Evolutionary conservation across 2,888 invertebrate genomes (phyloP).

Genomic region (Drosophila lacicola): DNA sequence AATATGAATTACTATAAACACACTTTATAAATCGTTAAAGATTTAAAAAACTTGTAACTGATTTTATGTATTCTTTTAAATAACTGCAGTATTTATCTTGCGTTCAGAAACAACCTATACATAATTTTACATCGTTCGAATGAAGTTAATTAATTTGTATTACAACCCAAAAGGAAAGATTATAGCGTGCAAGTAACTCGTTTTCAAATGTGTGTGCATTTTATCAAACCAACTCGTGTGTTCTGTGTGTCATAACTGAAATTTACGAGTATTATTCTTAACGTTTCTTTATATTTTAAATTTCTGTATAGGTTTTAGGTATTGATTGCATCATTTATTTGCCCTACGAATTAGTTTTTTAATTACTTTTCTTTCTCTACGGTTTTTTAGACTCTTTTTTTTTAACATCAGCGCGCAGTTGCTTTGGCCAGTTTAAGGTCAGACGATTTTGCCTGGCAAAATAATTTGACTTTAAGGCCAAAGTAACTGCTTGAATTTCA

Average conservation of each 20-base stretch:
- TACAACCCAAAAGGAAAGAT: slow-evolving; percentile 43
- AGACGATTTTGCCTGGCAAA: slow-evolving; percentile 42
- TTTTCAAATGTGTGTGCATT: slow-evolving; percentile 75
- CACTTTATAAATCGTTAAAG: too few relatives aligned
- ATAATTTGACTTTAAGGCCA: slow-evolving; percentile 28
- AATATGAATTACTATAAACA: too few relatives aligned
- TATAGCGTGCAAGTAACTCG: slow-evolving; percentile 73
- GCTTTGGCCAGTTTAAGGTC: slow-evolving; percentile 60
- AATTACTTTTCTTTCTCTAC: slow-evolving; percentile 49
- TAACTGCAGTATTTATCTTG: neutral
- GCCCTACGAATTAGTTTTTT: slow-evolving; percentile 42
- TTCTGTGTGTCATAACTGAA: slow-evolving; percentile 44
- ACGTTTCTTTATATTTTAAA: slow-evolving; percentile 12
- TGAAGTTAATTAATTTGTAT: slow-evolving; percentile 9
- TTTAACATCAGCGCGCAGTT: slow-evolving; percentile 50
- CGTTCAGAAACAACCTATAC: slow-evolving; percentile 21
- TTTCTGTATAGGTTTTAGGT: slow-evolving; percentile 25
- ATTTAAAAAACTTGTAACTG: neutral
- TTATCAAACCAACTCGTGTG: slow-evolving; percentile 73
- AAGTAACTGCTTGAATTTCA: slow-evolving; percentile 36
- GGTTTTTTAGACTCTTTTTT: slow-evolving; percentile 29
- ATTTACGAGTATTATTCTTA: slow-evolving; percentile 33
- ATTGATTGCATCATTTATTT: slow-evolving; percentile 42
- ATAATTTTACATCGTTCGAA: slow-evolving; percentile 4
- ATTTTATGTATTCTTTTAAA: neutral